Evolutionary conservation across 2,888 invertebrate genomes (phyloP).

Genomic region (Pachliopta kotzebuea): DNA sequence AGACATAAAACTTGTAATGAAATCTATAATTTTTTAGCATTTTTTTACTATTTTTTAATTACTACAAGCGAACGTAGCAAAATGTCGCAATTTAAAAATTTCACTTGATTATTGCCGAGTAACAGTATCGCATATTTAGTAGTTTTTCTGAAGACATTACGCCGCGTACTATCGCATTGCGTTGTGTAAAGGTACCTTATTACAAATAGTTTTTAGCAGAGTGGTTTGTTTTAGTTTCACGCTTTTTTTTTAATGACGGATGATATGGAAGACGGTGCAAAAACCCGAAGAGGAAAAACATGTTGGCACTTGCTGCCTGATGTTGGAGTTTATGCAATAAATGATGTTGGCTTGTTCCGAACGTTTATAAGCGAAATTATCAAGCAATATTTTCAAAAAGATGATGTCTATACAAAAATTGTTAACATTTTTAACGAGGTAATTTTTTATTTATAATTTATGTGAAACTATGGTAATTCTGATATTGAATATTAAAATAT

Average conservation of each 20-base stretch:
- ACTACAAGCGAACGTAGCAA: too few species aligned
- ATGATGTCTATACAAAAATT: constrained; percentile 82
- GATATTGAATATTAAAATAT: too few species aligned
- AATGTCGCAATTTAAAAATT: too few species aligned
- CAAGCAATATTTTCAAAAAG: constrained; percentile 83
- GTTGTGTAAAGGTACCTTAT: too few species aligned
- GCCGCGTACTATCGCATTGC: too few species aligned
- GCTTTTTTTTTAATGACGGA: constrained; percentile 92
- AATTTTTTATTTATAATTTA: constrained; percentile 30
- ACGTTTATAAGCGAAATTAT: constrained; percentile 84
- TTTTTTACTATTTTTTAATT: too few species aligned
- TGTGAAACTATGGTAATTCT: too few species aligned
- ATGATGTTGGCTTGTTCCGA: constrained; percentile 90
- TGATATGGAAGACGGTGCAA: constrained; percentile 95
- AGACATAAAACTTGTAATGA: too few species aligned
- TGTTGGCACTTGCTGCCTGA: constrained; percentile 93
- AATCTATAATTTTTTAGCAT: too few species aligned
- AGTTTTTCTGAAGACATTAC: too few species aligned
- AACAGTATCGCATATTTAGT: too few species aligned
- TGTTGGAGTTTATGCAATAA: constrained; percentile 88
- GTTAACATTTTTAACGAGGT: constrained; percentile 88
- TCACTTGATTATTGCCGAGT: too few species aligned
- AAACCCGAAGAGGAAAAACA: constrained; percentile 90
- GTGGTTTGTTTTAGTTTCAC: constrained; percentile 84
- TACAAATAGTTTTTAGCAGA: background rate